Base-by-base conservation (phyloP, 2,888 invertebrate species). In the Lasius fuliginosus region DNA sequence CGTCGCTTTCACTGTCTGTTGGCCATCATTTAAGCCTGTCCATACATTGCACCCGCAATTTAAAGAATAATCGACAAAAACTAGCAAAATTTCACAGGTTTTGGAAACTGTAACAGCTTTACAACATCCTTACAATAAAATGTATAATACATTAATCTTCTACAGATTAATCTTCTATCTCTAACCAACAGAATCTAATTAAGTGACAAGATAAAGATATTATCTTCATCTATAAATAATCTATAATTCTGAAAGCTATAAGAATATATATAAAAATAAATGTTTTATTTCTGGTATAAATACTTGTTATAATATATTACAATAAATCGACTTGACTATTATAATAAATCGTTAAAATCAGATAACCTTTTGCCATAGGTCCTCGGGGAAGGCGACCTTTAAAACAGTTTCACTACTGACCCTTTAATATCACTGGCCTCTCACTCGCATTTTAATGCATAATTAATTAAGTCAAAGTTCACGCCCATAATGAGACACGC, bases 361-460 rank as follows among this genome's bases (percentile, higher is more conserved):
- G 85, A 76, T 85, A 87, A 90, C 91, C 90, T 91, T 91, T 89
- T 76, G 83, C 74, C 68, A 67, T 73, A 64, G 82, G 73, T 53
- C 75, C 81, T 73, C 65, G 60, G 87, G 83, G 75, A 83, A 58
- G 65, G 15, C 33, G 82, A 90, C 87, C 90, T 89, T 90, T 90
- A 33, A 77, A 77, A 42, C 33, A 42, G 53, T 60, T 65, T 82
- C 65, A 49, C 82, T 71, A 56, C 46, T 85, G 83, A 82, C 84
- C 87, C 86, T 69, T 90, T 88, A 87, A 88, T 84, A 86, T 73
- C 89, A 77, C 53, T 77, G 79, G 75, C 68, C 79, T 74, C 53
- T n/a, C 62, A 23, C 65, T 58, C 49, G 60, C 64, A 56, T 56
- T 58, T 53, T 33, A 40, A 40, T 42, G 53, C 68, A 79, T 33